Conservation (phyloP, 2,113 vertebrate species). For the Arvicanthis niloticus region DNA sequence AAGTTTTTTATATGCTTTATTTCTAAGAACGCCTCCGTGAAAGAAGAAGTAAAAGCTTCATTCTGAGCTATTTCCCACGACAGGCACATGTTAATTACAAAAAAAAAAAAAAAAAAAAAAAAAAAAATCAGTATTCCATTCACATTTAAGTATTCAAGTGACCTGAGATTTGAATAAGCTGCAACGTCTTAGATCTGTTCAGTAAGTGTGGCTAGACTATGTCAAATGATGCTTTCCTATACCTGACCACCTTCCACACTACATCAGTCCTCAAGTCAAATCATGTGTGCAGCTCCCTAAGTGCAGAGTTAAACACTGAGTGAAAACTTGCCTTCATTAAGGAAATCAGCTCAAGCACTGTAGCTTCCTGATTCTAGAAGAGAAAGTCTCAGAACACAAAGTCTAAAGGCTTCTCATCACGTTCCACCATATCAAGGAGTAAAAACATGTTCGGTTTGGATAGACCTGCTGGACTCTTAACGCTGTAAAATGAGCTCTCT, state of each 20-base stretch:
- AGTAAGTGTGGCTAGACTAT: not conserved
- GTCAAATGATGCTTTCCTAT: not conserved
- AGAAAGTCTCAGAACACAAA: not conserved
- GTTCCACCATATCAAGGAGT: not conserved
- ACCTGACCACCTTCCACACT: not conserved
- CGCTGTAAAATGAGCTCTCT: not conserved
- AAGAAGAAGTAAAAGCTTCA: not conserved
- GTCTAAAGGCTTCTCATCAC: not conserved
- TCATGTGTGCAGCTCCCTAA: not conserved
- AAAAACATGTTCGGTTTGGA: not conserved
- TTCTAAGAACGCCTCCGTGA: not conserved
- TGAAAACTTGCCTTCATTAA: not conserved
- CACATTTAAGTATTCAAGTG: not conserved
- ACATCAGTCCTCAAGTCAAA: not conserved
- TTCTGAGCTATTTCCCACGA: not conserved
- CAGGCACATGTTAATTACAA: no score
- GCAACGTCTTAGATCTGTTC: not conserved
- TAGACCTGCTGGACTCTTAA: not conserved
- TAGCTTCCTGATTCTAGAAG: constrained; percentile 20
- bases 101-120: constrained; percentile 47
- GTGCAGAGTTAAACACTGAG: not conserved
- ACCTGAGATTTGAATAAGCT: constrained; percentile 1
- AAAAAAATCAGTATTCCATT: not conserved
- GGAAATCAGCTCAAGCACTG: constrained; percentile 13
- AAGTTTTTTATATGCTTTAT: not conserved